A percentile compares a stretch with the other conserved stretches of the same genome.
Conservation (phyloP, 2,113 vertebrate species). For the Struthidea cinerea region DNA sequence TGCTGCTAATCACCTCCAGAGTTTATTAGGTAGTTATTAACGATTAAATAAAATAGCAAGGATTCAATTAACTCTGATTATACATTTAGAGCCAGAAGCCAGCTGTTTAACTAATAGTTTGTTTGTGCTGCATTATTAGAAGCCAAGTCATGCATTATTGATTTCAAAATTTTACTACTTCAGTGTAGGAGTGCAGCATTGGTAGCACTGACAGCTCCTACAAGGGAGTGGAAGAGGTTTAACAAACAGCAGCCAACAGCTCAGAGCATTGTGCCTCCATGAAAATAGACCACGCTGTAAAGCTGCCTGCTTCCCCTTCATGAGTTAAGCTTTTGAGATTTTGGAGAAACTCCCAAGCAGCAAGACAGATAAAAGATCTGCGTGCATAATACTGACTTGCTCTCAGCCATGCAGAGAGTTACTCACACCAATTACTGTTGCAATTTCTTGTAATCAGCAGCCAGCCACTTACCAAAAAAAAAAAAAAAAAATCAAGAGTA, state of each 20-base stretch:
- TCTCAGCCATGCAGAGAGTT: neutral
- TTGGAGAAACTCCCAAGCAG: slow-evolving; percentile 5
- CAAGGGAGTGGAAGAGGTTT: neutral
- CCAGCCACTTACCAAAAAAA: neutral
- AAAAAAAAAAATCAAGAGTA: neutral
- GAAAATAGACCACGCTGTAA: neutral
- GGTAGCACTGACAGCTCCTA: neutral
- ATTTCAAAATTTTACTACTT: slow-evolving; percentile 38
- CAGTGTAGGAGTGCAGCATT: neutral
- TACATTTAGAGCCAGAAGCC: slow-evolving; percentile 55
- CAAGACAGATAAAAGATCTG: slow-evolving; percentile 28
- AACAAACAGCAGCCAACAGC: neutral
- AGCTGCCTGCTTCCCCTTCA: neutral
- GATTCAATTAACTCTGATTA: slow-evolving; percentile 64
- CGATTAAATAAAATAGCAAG: slow-evolving; percentile 65
- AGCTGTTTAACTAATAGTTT: slow-evolving; percentile 64
- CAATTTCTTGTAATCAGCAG: slow-evolving; percentile 31
- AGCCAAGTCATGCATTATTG: slow-evolving; percentile 60
- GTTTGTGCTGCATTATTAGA: slow-evolving; percentile 53
- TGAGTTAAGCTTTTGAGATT: slow-evolving; percentile 3
- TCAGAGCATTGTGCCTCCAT: neutral
- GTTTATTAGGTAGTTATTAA: slow-evolving; percentile 66
- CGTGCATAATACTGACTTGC: neutral
- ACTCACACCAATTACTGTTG: slow-evolving; percentile 37
- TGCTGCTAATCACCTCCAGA: slow-evolving; percentile 54